Evolutionary conservation across 2,888 invertebrate genomes (phyloP).

Genomic region (Achlya flavicornis): DNA sequence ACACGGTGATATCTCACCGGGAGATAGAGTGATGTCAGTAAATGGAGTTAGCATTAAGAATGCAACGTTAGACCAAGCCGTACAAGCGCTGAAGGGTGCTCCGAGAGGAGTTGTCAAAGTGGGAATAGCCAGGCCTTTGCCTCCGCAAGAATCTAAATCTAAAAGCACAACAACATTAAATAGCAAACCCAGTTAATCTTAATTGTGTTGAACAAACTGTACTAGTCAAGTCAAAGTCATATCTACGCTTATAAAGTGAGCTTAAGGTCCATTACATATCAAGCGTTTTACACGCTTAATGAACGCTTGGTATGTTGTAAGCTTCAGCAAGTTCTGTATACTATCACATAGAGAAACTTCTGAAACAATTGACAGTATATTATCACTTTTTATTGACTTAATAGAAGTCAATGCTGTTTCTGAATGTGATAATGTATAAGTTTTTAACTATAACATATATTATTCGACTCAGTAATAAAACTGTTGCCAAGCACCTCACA

Average conservation of each 20-base stretch:
- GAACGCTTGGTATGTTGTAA: constrained; percentile 34
- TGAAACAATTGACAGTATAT: background rate
- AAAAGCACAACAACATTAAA: constrained; percentile 72
- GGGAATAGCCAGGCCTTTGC: constrained; percentile 94
- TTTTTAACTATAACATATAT: background rate
- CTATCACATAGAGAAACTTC: constrained; percentile 24
- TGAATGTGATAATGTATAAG: background rate
- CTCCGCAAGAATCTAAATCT: constrained; percentile 71
- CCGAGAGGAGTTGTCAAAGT: constrained; percentile 94
- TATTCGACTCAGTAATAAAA: background rate
- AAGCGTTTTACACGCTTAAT: constrained; percentile 40
- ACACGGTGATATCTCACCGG: constrained; percentile 97
- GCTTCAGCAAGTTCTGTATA: constrained; percentile 15
- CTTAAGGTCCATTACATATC: constrained; percentile 58
- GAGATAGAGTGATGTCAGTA: constrained; percentile 96
- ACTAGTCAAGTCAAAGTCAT: constrained; percentile 78
- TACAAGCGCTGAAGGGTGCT: constrained; percentile 97
- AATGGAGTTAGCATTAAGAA: constrained; percentile 96
- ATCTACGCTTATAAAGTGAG: constrained; percentile 59
- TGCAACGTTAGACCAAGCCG: constrained; percentile 96
- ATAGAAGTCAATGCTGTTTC: background rate
- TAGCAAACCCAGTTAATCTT: constrained; percentile 74
- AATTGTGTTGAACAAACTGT: constrained; percentile 46
- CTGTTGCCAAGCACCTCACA: too few species aligned
- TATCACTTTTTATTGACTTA: background rate